Percentiles rank a stretch among this genome's conserved stretches.
Evolutionary conservation across 2,113 vertebrate genomes (phyloP).

Genomic region (Mobula hypostoma): DNA sequence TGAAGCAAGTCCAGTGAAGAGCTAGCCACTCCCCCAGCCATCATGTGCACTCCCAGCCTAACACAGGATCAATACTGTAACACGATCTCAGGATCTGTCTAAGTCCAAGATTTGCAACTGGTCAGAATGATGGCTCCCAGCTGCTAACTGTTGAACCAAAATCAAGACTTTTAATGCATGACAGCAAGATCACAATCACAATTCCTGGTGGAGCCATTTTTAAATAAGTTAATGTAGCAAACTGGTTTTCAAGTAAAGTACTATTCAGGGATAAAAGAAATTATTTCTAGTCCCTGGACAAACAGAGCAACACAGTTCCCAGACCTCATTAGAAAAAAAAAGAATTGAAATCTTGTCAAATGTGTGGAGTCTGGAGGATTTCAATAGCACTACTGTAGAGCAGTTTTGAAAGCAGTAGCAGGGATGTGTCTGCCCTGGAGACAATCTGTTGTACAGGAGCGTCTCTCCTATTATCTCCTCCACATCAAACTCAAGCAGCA

Average conservation of each 20-base stretch:
- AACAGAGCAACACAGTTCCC: not conserved
- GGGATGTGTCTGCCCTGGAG: not conserved
- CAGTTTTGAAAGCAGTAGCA: not conserved
- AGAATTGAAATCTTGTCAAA: not conserved
- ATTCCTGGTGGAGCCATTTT: not conserved
- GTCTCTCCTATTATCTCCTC: not conserved
- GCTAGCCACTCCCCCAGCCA: not conserved
- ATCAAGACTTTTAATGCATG: not conserved
- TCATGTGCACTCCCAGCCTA: not conserved
- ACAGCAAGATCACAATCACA: slow-evolving; percentile 14
- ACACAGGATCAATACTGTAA: not conserved
- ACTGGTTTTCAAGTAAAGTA: not conserved
- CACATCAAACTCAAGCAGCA: not conserved
- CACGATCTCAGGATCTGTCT: too few relatives aligned
- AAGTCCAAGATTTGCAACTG: not conserved
- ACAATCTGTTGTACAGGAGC: not conserved
- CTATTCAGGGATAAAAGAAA: not conserved
- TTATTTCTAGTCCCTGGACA: not conserved
- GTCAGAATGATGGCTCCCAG: not conserved
- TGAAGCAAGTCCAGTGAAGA: not conserved
- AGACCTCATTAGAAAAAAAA: not conserved
- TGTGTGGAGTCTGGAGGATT: not conserved
- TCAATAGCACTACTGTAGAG: not conserved
- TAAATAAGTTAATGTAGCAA: not conserved
- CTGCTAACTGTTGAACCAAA: not conserved